Evolutionary conservation across 2,888 invertebrate species (phyloP), one percentile per base, ranked within the genome.

Genomic region (Nomada flava): DNA sequence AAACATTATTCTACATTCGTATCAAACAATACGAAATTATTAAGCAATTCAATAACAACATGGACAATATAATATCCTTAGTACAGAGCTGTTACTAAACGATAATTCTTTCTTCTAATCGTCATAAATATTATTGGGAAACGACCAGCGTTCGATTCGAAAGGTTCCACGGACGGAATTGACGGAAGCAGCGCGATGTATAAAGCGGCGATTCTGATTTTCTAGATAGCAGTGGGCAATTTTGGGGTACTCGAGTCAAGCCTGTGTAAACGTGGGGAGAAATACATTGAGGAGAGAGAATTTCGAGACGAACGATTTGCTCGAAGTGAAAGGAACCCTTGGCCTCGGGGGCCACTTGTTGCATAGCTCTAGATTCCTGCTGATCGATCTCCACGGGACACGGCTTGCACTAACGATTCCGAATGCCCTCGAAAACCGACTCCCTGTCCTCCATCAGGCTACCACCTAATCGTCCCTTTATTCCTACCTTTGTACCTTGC

Each of bases 321-420:
- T 88, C 77, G 75, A 77, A 83, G 88, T 84, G 87, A 90, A 88
- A 89, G 88, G 87, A 84, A 87, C 88, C 87, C 86, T 88, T 88
- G 89, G 88, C 89, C 90, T 89, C 89, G 86, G 90, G 90, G 91
- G 82, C 93, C 92, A 93, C 93, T 93, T 93, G 92, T 93, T 92
- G 92, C 92, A 89, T 88, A 89, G 88, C 88, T 82, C 79, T 80
- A 88, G 91, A 91, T 90, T 91, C 92, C 91, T 87, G 92, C 91
- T 91, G 92, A 77, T 82, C 83, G 76, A 68, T 79, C 92, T 80
- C 90, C 84, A 85, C 90, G 86, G 90, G 92, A 90, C 87, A 71
- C 84, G 82, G 83, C 78, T 83, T 89, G 91, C 92, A 90, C 90
- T 88, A 91, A 84, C 91, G 91, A 92, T 70, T 90, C 77, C 88